Base-by-base conservation (phyloP, 2,113 vertebrate species). In the Erpornis zantholeuca region DNA sequence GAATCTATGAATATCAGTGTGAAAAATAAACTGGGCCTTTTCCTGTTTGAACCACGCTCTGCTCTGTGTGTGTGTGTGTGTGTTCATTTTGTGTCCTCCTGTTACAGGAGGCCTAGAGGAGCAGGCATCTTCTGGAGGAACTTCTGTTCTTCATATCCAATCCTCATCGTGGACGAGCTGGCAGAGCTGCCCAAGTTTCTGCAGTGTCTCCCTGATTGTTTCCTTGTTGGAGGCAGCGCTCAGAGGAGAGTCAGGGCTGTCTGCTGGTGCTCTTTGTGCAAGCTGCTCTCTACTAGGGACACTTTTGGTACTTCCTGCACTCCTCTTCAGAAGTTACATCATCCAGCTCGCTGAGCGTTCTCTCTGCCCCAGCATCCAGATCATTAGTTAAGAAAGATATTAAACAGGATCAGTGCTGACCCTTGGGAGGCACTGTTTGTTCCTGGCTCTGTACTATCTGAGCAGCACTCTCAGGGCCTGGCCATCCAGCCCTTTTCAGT, bases 81-180 rank as follows among this genome's bases (percentile, higher is more conserved):
- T n/a, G n/a, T n/a, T n/a, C n/a, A n/a, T n/a, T n/a, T n/a, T n/a
- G n/a, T n/a, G n/a, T n/a, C n/a, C n/a, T n/a, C n/a, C n/a, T n/a
- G n/a, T n/a, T n/a, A n/a, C n/a, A n/a, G n/a, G n/a, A 0, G 0
- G 21, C 38, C 56, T 61, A 33, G 68, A 11, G 31, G 49, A 44
- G 47, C 68, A 63, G 11, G 68, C 47, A 63, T 3, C 47, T 53
- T 22, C 27, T 45, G 38, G 14, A 63, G 47, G 38, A 23, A 27
- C 16, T 20, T 17, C 64, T 40, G 54, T 71, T 24, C 54, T 38
- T 47, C 0, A 0, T 40, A 28, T n/a, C 69, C 69, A 56, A 15
- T 9, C 18, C 50, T 47, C 28, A 9, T 0, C 4, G 59, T 47
- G 49, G 49, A 5, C 0, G 2, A 35, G 28, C 47, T 63, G 68